Conservation (phyloP, 53 echinoderm and acorn worm species). For the Patiria pectinifera region DNA sequence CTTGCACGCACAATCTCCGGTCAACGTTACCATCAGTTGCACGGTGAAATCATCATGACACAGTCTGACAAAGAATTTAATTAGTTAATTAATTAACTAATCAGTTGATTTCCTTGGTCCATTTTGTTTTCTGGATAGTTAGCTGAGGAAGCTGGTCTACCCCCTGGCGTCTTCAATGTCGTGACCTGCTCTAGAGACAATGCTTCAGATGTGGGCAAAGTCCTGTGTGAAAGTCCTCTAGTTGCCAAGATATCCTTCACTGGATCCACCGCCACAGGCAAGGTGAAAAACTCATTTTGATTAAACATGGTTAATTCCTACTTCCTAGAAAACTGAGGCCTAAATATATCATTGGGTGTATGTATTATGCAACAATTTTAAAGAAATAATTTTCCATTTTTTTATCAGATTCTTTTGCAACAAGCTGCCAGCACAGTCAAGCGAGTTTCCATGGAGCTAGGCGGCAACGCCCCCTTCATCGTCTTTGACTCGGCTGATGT, state of each 20-base stretch:
- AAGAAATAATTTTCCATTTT: background rate
- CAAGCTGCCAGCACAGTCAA: conserved; percentile 87
- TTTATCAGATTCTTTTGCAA: conserved; percentile 75
- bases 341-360: too few relatives aligned
- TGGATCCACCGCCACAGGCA: conserved; percentile 89
- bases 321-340: background rate
- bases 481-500: conserved; percentile 93
- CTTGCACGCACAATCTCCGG: too few relatives aligned
- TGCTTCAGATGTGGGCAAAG: conserved; percentile 78
- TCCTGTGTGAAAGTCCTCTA: conserved; percentile 85
- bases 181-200: conserved; percentile 82
- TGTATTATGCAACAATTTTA: too few relatives aligned
- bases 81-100: too few relatives aligned
- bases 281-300: conserved; percentile 59
- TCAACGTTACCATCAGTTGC: too few relatives aligned
- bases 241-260: conserved; percentile 92
- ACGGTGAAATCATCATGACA: too few relatives aligned
- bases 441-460: conserved; percentile 94
- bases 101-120: background rate
- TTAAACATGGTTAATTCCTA: background rate
- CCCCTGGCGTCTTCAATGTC: conserved; percentile 88
- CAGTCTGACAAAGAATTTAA: too few relatives aligned
- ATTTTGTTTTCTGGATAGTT: conserved; percentile 42
- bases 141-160: conserved; percentile 85
- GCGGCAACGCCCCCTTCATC: conserved; percentile 96